These are phyloP conservation scores for Chrysogorgia sp. DNA, from an alignment of 92 coral and sea anemone genomes.

Conservation along the genomic window DNA sequence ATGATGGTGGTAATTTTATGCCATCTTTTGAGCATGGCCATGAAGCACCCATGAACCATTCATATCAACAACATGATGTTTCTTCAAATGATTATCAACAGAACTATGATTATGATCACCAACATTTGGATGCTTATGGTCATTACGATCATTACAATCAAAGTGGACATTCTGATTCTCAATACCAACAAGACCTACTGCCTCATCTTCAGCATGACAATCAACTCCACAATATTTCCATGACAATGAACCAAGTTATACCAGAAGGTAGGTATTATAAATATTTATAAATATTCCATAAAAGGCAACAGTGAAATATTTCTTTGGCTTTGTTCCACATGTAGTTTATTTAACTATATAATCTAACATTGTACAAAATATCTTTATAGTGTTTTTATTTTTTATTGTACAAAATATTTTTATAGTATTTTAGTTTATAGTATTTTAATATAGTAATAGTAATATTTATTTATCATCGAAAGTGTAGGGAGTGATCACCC, in stretches of 20 bases:
- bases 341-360: too few species aligned
- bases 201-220: constrained; percentile 21
- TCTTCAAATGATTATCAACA: constrained; percentile 55
- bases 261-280: not conserved
- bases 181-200: constrained; percentile 12
- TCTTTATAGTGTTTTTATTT: too few species aligned
- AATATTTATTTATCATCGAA: too few species aligned
- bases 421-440: too few species aligned
- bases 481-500: too few species aligned
- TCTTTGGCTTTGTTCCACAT: not conserved
- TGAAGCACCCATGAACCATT: not conserved
- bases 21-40: not conserved
- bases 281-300: not conserved
- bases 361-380: too few species aligned
- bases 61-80: constrained; percentile 6
- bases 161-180: constrained; percentile 2
- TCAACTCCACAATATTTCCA: constrained; percentile 6
- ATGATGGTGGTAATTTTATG: not conserved
- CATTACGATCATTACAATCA: constrained; percentile 64
- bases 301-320: not conserved
- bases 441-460: too few species aligned
- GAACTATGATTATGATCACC: constrained; percentile 58
- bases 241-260: not conserved
- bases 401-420: too few species aligned
- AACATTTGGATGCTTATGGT: constrained; percentile 74